phyloP scores from a whole-genome alignment of 2,113 vertebrate genomes.

The Neogobius melanostomus region DNA sequence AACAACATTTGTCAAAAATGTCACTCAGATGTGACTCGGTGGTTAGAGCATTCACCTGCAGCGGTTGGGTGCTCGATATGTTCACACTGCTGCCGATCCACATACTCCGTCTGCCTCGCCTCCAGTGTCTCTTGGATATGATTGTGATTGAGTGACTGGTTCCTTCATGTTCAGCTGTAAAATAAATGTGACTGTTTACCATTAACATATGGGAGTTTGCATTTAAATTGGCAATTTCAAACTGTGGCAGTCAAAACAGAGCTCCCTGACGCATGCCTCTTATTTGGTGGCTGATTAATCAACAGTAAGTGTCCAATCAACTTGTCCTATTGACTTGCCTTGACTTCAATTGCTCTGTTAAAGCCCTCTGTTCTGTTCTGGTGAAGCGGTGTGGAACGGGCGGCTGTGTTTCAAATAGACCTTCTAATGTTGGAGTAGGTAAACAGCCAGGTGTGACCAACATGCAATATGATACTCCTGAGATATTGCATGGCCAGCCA shows the following conservation, averaged over 20 bases:
- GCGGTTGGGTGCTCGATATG: too few species aligned
- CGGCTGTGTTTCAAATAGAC: too few species aligned
- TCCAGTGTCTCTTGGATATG: not conserved
- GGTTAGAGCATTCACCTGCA: too few species aligned
- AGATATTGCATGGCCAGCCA: not conserved
- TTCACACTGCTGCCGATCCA: not conserved
- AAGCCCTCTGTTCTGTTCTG: not conserved
- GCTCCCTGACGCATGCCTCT: not conserved
- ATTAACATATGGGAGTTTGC: not conserved
- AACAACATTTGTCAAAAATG: too few species aligned
- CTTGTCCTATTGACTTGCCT: constrained; percentile 3
- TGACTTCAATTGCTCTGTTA: constrained; percentile 2
- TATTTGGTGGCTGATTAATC: constrained; percentile 2
- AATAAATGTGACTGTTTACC: not conserved
- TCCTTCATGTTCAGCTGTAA: not conserved
- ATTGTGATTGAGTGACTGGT: not conserved
- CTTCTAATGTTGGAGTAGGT: constrained; percentile 26
- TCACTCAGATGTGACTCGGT: too few species aligned
- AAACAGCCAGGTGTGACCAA: constrained; percentile 50
- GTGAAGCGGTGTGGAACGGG: not conserved
- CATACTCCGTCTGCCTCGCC: not conserved
- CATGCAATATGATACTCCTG: constrained; percentile 44
- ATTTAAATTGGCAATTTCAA: not conserved
- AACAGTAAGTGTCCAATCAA: constrained; percentile 4
- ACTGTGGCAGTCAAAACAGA: not conserved